These are phyloP conservation scores for Squalus acanthias DNA, from an alignment of 2,797 vertebrate species.

Conservation along the genomic window DNA sequence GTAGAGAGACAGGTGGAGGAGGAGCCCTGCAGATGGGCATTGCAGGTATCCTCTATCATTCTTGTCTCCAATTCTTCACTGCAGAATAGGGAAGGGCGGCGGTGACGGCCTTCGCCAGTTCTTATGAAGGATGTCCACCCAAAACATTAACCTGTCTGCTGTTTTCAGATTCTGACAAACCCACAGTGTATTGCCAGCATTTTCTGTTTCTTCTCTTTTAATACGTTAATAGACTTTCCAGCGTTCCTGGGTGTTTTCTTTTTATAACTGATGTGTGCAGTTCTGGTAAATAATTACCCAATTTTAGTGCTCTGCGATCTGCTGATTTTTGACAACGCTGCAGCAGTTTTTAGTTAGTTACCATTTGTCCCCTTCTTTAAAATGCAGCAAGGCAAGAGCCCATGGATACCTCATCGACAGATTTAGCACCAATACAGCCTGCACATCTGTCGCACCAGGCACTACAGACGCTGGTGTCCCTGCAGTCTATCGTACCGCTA, in stretches of 20 bases:
- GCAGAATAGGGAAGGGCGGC: background rate
- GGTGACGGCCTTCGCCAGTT: background rate
- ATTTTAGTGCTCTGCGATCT: background rate
- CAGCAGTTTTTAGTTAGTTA: background rate
- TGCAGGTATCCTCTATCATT: background rate
- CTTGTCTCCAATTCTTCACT: background rate
- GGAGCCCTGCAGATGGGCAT: background rate
- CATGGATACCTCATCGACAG: slow-evolving; percentile 53
- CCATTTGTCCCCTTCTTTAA: background rate
- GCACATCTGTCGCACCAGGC: slow-evolving; percentile 16
- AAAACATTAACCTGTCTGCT: background rate
- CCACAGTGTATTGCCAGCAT: too few relatives aligned
- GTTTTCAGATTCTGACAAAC: too few relatives aligned
- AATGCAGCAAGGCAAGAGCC: slow-evolving; percentile 47
- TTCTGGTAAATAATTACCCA: background rate
- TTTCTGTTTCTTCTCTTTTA: background rate
- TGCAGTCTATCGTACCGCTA: slow-evolving; percentile 12
- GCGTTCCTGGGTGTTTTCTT: background rate
- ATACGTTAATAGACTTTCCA: background rate
- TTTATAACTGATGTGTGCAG: background rate
- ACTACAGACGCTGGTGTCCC: slow-evolving; percentile 27
- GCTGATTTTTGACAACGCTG: background rate
- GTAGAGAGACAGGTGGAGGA: background rate
- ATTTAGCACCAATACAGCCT: slow-evolving; percentile 41
- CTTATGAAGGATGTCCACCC: background rate